These are phyloP conservation scores for Tamias sibiricus DNA, from an alignment of 2,113 vertebrate species.

Conservation along the genomic window DNA sequence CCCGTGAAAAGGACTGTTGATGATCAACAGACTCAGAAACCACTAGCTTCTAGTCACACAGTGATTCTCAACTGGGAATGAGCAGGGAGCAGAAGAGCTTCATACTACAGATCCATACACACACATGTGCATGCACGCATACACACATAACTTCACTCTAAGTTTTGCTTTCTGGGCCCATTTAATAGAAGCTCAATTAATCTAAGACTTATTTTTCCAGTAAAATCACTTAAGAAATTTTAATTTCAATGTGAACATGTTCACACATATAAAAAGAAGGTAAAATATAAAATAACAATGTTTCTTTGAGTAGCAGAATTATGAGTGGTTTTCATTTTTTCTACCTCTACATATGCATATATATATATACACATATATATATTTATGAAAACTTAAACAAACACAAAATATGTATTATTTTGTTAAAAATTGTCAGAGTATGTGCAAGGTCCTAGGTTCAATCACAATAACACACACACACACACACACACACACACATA, in stretches of 20 bases:
- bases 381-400: too few species aligned
- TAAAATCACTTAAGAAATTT: slow-evolving; percentile 26
- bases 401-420: background rate
- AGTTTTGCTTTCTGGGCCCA: background rate
- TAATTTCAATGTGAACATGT: background rate
- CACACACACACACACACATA: too few species aligned
- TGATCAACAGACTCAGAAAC: background rate
- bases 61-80: background rate
- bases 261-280: background rate
- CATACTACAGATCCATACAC: too few species aligned
- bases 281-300: background rate
- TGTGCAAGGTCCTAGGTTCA: background rate
- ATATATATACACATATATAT: too few species aligned
- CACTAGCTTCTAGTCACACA: background rate
- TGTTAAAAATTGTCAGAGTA: slow-evolving; percentile 3
- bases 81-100: background rate
- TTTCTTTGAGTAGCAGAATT: background rate
- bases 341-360: background rate
- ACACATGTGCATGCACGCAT: background rate
- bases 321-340: slow-evolving; percentile 3
- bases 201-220: background rate
- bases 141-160: background rate
- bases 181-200: slow-evolving; percentile 6
- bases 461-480: background rate
- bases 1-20: background rate